Conservation (phyloP, 2,113 vertebrate genomes). For the Nibea albiflora region DNA sequence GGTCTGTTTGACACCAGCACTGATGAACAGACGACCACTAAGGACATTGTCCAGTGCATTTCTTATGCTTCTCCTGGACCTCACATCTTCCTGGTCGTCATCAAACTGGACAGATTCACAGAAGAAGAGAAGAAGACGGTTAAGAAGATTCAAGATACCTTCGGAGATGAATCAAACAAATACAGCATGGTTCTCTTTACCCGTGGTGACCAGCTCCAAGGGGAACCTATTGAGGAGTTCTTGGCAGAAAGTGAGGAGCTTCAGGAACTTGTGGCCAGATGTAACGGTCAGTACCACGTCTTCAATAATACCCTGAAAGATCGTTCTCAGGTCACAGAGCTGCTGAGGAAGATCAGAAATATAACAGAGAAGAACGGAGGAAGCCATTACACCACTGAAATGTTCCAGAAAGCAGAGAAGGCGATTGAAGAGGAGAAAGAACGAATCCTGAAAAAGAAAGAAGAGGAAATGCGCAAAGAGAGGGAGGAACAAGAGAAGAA, state of each 20-base stretch:
- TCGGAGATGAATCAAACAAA: constrained; percentile 11
- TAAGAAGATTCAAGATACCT: constrained; percentile 22
- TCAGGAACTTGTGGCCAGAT: too few species aligned
- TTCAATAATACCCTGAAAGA: not conserved
- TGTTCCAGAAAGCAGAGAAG: constrained; percentile 9
- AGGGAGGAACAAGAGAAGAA: not conserved
- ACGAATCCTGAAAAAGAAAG: not conserved
- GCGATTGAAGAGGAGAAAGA: not conserved
- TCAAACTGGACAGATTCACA: constrained; percentile 15
- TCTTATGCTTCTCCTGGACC: constrained; percentile 23
- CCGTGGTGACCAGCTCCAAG: not conserved
- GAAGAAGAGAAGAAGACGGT: constrained; percentile 12
- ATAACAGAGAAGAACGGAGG: not conserved
- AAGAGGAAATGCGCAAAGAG: not conserved
- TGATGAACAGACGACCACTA: not conserved
- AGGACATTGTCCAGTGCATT: not conserved
- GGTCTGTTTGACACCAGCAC: constrained; percentile 26
- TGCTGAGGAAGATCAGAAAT: constrained; percentile 19
- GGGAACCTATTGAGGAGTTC: too few species aligned
- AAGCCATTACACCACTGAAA: constrained; percentile 17
- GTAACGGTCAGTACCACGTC: too few species aligned
- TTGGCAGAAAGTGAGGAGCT: too few species aligned
- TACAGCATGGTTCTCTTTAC: constrained; percentile 39
- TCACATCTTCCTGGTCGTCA: constrained; percentile 38
- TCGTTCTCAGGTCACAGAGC: not conserved